phyloP scores from a whole-genome alignment of 2,797 vertebrate genomes.

The Phyllotis vaccarum region DNA sequence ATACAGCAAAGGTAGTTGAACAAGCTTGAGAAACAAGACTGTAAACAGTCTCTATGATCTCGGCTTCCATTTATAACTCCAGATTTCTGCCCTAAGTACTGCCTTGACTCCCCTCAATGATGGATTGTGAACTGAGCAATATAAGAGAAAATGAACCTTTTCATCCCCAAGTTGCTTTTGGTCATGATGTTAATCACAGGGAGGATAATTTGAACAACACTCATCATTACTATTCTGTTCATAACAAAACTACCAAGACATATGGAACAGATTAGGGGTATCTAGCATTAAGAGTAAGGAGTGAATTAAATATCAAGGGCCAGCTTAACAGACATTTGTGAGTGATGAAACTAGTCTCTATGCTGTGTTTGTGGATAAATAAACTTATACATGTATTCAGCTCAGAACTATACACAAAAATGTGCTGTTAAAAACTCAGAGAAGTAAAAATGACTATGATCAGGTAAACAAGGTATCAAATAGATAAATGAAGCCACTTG shows the following conservation, averaged over 20 bases:
- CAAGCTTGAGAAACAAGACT: background rate
- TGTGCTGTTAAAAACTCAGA: background rate
- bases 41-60: background rate
- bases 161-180: background rate
- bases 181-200: background rate
- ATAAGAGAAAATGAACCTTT: background rate
- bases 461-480: background rate
- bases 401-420: background rate
- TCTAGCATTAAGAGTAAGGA: background rate
- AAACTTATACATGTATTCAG: background rate
- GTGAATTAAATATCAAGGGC: background rate
- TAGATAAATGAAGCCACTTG: background rate
- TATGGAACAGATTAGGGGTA: background rate
- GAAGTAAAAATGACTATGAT: background rate
- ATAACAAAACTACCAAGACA: background rate
- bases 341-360: background rate
- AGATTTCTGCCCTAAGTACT: background rate
- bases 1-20: background rate
- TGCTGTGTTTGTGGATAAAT: background rate
- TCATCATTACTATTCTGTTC: background rate
- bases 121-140: background rate
- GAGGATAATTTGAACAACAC: background rate
- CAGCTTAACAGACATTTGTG: background rate
- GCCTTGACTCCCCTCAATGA: background rate
- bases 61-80: background rate